Evolutionary conservation across 2,888 invertebrate genomes (phyloP).

Genomic region (Matsumyia berberina): DNA sequence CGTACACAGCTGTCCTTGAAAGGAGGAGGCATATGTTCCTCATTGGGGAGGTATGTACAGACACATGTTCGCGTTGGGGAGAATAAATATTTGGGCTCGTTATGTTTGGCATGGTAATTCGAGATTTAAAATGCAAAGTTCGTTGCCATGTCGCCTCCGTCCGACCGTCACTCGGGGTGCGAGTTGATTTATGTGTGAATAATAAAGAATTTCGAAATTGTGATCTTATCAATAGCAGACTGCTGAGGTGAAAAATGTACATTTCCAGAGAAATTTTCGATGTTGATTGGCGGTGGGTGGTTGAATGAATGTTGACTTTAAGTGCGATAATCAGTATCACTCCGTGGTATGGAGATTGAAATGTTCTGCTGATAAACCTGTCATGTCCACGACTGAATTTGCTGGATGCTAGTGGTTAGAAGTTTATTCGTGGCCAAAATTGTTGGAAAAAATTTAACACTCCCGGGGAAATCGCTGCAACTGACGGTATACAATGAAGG

Average conservation of each 20-base stretch:
- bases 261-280: conserved; percentile 2
- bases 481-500: neutral
- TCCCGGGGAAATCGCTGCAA: neutral
- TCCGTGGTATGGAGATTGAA: too few species aligned
- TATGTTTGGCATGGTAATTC: conserved; percentile 68
- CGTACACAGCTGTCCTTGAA: conserved; percentile 35
- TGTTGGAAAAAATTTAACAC: neutral
- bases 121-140: conserved; percentile 69
- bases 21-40: conserved; percentile 1
- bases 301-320: neutral
- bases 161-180: conserved; percentile 31
- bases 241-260: neutral
- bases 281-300: neutral
- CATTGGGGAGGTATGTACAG: neutral
- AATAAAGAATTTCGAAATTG: conserved; percentile 34
- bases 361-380: neutral
- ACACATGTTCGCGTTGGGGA: conserved; percentile 11
- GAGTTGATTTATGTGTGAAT: conserved; percentile 66
- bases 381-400: conserved; percentile 3
- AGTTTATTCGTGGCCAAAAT: neutral
- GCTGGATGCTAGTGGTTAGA: too few species aligned
- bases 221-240: conserved; percentile 35
- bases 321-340: neutral
- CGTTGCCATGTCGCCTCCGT: conserved; percentile 44
- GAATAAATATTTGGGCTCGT: conserved; percentile 64